These are phyloP conservation scores for Drosophila kohkoa DNA, from an alignment of 1,140 invertebrate genomes.

Conservation along the genomic window DNA sequence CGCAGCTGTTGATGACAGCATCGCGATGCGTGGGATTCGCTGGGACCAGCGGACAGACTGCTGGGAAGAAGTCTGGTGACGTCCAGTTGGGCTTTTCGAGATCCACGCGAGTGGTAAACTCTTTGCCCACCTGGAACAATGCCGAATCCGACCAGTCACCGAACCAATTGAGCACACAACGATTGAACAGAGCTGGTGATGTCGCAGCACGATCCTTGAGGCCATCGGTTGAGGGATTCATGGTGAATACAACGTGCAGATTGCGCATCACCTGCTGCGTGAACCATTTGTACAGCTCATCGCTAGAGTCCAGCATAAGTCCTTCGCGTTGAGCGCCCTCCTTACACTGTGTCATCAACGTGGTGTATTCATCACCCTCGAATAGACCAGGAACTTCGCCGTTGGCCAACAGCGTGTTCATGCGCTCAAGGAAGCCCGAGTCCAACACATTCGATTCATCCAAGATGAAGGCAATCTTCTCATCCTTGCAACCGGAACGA, in stretches of 20 bases:
- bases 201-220: conserved; percentile 99
- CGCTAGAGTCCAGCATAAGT: conserved; percentile 98
- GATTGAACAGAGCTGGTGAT: conserved; percentile 99
- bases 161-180: conserved; percentile 99
- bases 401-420: conserved; percentile 99
- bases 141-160: conserved; percentile 99
- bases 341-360: conserved; percentile 99
- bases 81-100: conserved; percentile 93
- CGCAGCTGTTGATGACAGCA: conserved; percentile 98
- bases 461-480: conserved; percentile 99
- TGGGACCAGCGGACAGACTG: conserved; percentile 91
- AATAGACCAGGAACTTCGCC: conserved; percentile 97
- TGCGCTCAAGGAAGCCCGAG: conserved; percentile 98
- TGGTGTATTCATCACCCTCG: conserved; percentile 98
- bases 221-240: conserved; percentile 99
- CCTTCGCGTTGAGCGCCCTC: conserved; percentile 99
- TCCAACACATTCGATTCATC: conserved; percentile 99
- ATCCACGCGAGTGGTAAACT: conserved; percentile 94
- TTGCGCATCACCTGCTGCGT: conserved; percentile 99
- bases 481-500: conserved; percentile 98
- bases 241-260: conserved; percentile 99
- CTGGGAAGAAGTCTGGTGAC: conserved; percentile 94
- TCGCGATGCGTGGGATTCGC: conserved; percentile 93
- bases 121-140: conserved; percentile 95
- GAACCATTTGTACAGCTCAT: conserved; percentile 99